Percentiles rank a stretch among this genome's conserved stretches.
Evolutionary conservation across 2,797 vertebrate genomes (phyloP).

Genomic region (Notamacropus eugenii): DNA sequence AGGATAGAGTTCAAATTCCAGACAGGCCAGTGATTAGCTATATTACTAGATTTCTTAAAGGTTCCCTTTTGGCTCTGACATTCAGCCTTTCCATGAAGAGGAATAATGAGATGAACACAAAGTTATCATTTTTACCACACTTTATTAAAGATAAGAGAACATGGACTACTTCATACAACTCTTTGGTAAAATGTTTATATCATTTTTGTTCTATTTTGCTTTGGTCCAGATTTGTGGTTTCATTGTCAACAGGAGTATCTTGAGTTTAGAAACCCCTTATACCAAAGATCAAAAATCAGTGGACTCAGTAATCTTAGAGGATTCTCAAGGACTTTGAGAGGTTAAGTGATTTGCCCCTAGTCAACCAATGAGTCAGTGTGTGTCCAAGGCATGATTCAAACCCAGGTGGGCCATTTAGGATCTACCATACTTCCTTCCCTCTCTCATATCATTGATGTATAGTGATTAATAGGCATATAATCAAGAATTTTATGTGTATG

Average conservation of each 20-base stretch:
- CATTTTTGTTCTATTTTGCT: neutral
- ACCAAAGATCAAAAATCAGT: neutral
- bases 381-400: neutral
- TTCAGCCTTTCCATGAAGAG: neutral
- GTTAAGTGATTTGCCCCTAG: neutral
- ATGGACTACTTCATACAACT: neutral
- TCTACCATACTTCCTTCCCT: neutral
- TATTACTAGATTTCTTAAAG: neutral
- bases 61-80: neutral
- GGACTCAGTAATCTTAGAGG: neutral
- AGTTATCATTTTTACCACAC: neutral
- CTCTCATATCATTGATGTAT: neutral
- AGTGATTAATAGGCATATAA: neutral
- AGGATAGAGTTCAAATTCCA: neutral
- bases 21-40: fast-evolving
- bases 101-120: neutral
- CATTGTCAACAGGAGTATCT: neutral
- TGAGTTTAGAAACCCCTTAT: neutral
- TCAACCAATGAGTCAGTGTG: neutral
- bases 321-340: neutral
- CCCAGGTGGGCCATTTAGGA: neutral
- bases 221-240: neutral
- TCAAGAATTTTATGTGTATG: neutral
- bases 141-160: neutral
- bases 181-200: neutral